phyloP scores from a whole-genome alignment of 2,113 vertebrate genomes.

The Actenoides hombroni region DNA sequence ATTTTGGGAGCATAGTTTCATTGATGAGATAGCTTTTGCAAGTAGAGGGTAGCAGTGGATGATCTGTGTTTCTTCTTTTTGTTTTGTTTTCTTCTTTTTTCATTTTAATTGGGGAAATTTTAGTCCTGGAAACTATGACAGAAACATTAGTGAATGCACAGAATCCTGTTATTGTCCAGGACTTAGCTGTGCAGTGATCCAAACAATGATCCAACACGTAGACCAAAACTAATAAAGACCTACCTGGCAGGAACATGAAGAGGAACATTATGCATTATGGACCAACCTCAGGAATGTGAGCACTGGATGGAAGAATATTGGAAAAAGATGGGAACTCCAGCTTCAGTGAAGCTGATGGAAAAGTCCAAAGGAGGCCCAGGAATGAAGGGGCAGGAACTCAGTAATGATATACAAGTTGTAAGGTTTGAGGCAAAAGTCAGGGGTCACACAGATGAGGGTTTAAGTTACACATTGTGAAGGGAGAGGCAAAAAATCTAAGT shows the following conservation, averaged over 20 bases:
- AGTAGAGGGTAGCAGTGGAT: not conserved
- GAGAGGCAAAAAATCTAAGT: not conserved
- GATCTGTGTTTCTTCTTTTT: not conserved
- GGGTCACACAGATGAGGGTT: not conserved
- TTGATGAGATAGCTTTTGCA: not conserved
- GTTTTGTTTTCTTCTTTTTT: not conserved
- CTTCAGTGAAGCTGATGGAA: not conserved
- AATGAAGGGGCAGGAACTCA: not conserved
- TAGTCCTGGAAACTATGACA: not conserved
- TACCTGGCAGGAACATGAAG: constrained; percentile 38
- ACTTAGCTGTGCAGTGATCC: not conserved
- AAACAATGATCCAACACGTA: not conserved
- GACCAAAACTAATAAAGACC: constrained; percentile 53
- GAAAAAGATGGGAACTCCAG: constrained; percentile 40
- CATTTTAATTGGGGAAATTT: not conserved
- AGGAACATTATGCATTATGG: not conserved
- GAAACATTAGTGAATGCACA: not conserved
- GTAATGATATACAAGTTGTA: constrained; percentile 9
- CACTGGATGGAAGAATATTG: not conserved
- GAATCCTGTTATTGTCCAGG: constrained; percentile 9
- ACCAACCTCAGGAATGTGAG: not conserved
- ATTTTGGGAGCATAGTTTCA: not conserved
- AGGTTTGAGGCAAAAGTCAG: constrained; percentile 19
- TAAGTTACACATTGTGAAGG: not conserved
- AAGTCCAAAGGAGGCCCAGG: constrained; percentile 3